A percentile compares a stretch with the other conserved stretches of the same genome.
Conservation (phyloP, 2,113 vertebrate species). For the Elephantulus edwardii region DNA sequence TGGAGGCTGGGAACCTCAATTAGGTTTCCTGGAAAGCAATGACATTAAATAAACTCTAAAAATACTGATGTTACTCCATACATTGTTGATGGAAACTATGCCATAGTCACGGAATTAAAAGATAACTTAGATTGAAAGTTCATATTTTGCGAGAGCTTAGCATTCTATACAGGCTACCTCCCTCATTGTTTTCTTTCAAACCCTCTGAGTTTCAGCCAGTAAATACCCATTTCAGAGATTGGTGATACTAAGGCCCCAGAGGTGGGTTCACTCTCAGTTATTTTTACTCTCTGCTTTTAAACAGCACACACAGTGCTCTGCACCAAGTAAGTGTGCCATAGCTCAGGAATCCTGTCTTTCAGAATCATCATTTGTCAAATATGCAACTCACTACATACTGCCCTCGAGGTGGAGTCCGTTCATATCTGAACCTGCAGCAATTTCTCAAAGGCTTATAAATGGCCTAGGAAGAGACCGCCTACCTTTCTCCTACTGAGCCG, state of each 20-base stretch:
- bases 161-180: background rate
- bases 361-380: background rate
- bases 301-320: fast-evolving
- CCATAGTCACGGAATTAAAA: conserved; percentile 26
- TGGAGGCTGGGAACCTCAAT: background rate
- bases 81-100: background rate
- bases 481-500: no score
- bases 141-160: background rate
- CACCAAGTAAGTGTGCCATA: no score
- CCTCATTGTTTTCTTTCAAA: conserved; percentile 1
- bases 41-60: conserved; percentile 35
- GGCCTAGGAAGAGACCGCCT: no score
- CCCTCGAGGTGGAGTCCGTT: no score
- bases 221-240: background rate
- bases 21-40: conserved; percentile 54
- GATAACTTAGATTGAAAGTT: conserved; percentile 20
- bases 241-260: background rate
- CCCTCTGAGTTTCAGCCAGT: background rate
- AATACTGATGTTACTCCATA: conserved; percentile 26
- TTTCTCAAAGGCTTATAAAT: no score
- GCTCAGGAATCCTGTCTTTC: background rate
- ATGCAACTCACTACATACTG: no score
- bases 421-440: no score
- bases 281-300: background rate
- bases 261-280: background rate